Evolutionary conservation across 2,888 invertebrate genomes (phyloP), one percentile per base, ranked within the genome.

Genomic region (Atherix ibis): DNA sequence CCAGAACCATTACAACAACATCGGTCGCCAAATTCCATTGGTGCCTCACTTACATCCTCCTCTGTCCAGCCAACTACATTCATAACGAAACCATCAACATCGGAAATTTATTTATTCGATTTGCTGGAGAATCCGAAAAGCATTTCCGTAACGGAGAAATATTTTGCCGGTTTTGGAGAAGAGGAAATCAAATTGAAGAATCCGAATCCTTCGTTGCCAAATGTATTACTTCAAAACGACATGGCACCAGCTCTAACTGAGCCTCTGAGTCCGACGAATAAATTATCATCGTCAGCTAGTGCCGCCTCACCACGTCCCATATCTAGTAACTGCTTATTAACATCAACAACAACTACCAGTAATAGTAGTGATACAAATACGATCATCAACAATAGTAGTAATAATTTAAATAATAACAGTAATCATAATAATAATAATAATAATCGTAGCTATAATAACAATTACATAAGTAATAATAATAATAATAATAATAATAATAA

Each of bases 231-330:
- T 34, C 22, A 31, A 28, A 40, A 41, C 48, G 51, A 40, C 73
- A 88, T 89, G 88, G 88, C 88, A 73, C 88, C 88, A 69, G 88
- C 88, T 70, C 76, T 87, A 65, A 81, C 85, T 59, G 82, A 84
- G 68, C 71, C 70, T 48, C 56, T 62, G 48, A 66, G 65, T 56
- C 51, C 54, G 38, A 54, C 53, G 37, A 58, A 56, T 44, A 58
- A 57, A 44, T 40, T 58, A 28, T 56, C 62, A 36, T 63, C 48
- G 46, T 50, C 47, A 40, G 46, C 51, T 43, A 62, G 67, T 53
- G 64, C 62, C 46, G 64, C 52, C 33, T 52, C 56, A 34, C 53
- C 56, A 15, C 41, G 44, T 19, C 47, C 47, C 34, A 44, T 40
- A 18, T 38, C 36, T 5, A 37, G 35, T 14, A 32, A 37, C 27